Conservation (phyloP, 2,113 vertebrate genomes). For the Speoplatyrhinus poulsoni region DNA sequence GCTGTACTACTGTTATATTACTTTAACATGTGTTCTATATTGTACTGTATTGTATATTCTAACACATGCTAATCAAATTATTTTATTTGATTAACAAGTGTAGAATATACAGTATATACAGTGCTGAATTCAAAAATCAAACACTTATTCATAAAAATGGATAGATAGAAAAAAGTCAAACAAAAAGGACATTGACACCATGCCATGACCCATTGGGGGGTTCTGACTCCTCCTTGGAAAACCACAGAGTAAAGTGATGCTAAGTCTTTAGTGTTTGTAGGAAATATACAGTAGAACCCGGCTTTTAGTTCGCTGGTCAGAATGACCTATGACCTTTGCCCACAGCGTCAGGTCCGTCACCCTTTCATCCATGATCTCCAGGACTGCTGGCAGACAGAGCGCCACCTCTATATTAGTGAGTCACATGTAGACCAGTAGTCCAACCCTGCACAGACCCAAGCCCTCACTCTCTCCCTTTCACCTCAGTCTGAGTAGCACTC, state of each 20-base stretch:
- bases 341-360: constrained; percentile 89
- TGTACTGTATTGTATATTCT: neutral
- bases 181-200: too few species aligned
- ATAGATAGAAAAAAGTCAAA: too few species aligned
- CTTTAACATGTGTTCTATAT: neutral
- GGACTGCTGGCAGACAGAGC: constrained; percentile 96
- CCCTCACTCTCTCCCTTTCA: constrained; percentile 36
- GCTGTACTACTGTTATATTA: neutral
- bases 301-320: constrained; percentile 11
- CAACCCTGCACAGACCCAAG: constrained; percentile 40
- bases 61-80: too few species aligned
- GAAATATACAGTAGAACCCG: neutral
- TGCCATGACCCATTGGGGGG: too few species aligned
- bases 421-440: constrained; percentile 59
- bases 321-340: constrained; percentile 71
- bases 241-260: neutral
- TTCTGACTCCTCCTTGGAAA: too few species aligned
- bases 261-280: neutral
- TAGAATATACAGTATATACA: too few species aligned
- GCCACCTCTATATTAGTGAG: constrained; percentile 97
- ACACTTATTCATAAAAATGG: too few species aligned
- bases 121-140: too few species aligned
- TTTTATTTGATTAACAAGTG: too few species aligned
- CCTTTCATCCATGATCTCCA: constrained; percentile 90
- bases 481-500: constrained; percentile 19